phyloP scores from a whole-genome alignment of 2,797 vertebrate genomes.

The Limosa lapponica region DNA sequence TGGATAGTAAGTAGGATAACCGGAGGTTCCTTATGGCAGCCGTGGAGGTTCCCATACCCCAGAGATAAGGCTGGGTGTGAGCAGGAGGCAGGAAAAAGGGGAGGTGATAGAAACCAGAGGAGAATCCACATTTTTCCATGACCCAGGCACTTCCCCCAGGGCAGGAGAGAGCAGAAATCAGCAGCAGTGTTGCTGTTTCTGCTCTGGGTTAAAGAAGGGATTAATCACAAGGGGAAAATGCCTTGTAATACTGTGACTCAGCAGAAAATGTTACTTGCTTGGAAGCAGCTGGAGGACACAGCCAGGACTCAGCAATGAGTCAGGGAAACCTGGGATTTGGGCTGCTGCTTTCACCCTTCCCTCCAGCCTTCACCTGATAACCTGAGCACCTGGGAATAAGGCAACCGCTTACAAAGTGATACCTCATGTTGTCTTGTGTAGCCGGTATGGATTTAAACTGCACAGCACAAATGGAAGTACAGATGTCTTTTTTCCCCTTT shows the following conservation, averaged over 20 bases:
- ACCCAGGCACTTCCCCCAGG: neutral
- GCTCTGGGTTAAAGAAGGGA: neutral
- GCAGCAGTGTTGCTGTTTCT: neutral
- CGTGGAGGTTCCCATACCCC: neutral
- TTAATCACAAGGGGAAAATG: neutral
- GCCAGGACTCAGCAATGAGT: neutral
- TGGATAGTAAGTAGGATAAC: neutral
- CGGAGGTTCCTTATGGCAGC: neutral
- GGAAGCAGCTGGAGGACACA: neutral
- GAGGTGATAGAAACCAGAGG: neutral
- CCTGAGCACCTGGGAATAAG: neutral
- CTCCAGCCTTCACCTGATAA: neutral
- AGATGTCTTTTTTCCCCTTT: neutral
- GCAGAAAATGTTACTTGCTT: neutral
- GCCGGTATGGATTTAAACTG: neutral
- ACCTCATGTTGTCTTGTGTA: neutral
- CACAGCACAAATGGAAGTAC: neutral
- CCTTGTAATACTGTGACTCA: conserved; percentile 33
- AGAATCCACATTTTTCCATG: neutral
- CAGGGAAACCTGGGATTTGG: neutral
- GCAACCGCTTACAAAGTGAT: neutral
- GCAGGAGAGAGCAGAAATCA: neutral
- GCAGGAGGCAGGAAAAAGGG: neutral
- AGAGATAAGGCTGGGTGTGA: neutral
- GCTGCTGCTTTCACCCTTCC: neutral